Percentiles rank a stretch among this genome's conserved stretches.
These are phyloP conservation scores for Lepisosteus osseus DNA, from an alignment of 2,113 vertebrate genomes.

Conservation along the genomic window DNA sequence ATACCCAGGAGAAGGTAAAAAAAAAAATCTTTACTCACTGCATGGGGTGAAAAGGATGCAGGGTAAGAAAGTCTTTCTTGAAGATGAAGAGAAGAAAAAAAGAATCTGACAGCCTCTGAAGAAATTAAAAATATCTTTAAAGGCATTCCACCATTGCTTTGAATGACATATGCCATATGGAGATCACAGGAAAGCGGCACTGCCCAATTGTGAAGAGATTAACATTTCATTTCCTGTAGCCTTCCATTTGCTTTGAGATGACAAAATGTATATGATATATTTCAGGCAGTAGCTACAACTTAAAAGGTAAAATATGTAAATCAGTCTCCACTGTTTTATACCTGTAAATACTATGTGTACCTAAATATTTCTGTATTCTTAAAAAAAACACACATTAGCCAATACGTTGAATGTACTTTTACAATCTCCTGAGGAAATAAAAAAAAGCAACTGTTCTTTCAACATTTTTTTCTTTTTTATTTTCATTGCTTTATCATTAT, in stretches of 20 bases:
- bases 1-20: neutral
- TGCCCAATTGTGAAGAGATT: neutral
- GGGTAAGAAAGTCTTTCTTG: constrained; percentile 1
- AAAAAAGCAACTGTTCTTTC: too few species aligned
- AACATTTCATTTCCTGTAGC: neutral
- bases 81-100: neutral
- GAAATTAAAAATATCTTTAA: neutral
- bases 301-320: neutral
- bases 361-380: too few species aligned
- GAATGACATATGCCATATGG: neutral
- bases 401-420: too few species aligned
- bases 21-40: neutral
- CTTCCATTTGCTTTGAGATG: neutral
- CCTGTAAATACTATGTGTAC: too few species aligned
- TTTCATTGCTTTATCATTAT: too few species aligned
- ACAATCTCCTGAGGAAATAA: too few species aligned
- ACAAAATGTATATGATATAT: neutral
- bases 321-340: neutral
- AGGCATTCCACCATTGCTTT: neutral
- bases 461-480: too few species aligned
- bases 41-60: neutral
- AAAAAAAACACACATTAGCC: too few species aligned
- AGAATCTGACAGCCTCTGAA: neutral
- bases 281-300: neutral
- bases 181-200: neutral